A percentile compares a stretch with the other conserved stretches of the same genome.
These are phyloP conservation scores for Salvelinus alpinus DNA, from an alignment of 2,113 vertebrate species.

Conservation along the genomic window DNA sequence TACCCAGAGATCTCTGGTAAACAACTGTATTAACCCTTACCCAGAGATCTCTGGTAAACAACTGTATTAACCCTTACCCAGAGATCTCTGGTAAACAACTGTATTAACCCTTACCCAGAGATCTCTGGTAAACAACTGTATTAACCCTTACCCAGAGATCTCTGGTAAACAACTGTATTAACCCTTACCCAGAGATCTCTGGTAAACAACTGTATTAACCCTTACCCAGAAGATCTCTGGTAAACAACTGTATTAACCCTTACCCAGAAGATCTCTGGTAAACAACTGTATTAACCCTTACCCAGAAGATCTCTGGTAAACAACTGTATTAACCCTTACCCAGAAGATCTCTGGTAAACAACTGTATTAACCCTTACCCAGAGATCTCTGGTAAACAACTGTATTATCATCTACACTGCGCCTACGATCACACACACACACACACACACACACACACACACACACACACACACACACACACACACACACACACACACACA, in stretches of 20 bases:
- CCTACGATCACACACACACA: slow-evolving; percentile 6
- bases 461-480: slow-evolving; percentile 12
- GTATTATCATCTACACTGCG: slow-evolving; percentile 15
- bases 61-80: too few relatives aligned
- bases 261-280: too few relatives aligned
- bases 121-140: slow-evolving; percentile 59
- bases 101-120: slow-evolving; percentile 15
- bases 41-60: too few relatives aligned
- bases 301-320: slow-evolving; percentile 55
- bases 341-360: slow-evolving; percentile 62
- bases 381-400: slow-evolving; percentile 62
- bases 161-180: slow-evolving; percentile 56
- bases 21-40: too few relatives aligned
- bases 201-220: too few relatives aligned
- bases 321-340: slow-evolving; percentile 22
- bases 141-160: slow-evolving; percentile 46
- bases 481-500: neutral
- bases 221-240: slow-evolving; percentile 27
- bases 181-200: too few relatives aligned
- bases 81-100: slow-evolving; percentile 60
- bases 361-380: slow-evolving; percentile 36
- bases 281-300: too few relatives aligned
- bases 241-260: too few relatives aligned
- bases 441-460: slow-evolving; percentile 26
- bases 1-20: too few relatives aligned